A percentile compares a stretch with the other conserved stretches of the same genome.
Conservation (phyloP, 2,113 vertebrate genomes). For the Sylvilagus bachmani region DNA sequence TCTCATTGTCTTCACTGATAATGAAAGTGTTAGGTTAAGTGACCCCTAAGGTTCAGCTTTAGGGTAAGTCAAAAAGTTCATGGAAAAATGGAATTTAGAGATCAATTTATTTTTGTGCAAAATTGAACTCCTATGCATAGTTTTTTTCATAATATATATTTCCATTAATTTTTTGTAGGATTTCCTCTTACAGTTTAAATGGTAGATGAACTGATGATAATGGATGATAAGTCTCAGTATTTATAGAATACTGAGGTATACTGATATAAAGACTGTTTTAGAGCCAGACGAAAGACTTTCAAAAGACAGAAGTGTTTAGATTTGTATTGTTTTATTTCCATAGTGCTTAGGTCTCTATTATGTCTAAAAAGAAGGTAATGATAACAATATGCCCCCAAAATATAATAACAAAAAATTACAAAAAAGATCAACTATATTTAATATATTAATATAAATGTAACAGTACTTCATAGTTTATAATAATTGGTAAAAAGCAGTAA, state of each 20-base stretch:
- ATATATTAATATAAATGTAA: background rate
- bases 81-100: no score
- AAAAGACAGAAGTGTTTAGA: background rate
- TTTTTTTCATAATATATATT: no score
- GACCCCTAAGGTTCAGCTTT: background rate
- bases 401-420: constrained; percentile 5
- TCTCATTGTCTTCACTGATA: background rate
- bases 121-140: no score
- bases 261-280: background rate
- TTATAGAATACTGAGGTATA: background rate
- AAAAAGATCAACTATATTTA: constrained; percentile 5
- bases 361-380: background rate
- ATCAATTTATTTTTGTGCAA: no score
- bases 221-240: background rate
- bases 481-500: background rate
- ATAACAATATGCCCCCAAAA: background rate
- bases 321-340: constrained; percentile 23
- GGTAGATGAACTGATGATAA: background rate
- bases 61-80: background rate
- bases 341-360: constrained; percentile 20
- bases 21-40: background rate
- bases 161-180: no score
- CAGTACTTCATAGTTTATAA: constrained; percentile 6
- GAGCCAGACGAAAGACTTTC: background rate
- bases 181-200: background rate